A percentile compares a stretch with the other conserved stretches of the same genome.
These are phyloP conservation scores for Climacteris rufus DNA, from an alignment of 2,113 vertebrate species.

Conservation along the genomic window DNA sequence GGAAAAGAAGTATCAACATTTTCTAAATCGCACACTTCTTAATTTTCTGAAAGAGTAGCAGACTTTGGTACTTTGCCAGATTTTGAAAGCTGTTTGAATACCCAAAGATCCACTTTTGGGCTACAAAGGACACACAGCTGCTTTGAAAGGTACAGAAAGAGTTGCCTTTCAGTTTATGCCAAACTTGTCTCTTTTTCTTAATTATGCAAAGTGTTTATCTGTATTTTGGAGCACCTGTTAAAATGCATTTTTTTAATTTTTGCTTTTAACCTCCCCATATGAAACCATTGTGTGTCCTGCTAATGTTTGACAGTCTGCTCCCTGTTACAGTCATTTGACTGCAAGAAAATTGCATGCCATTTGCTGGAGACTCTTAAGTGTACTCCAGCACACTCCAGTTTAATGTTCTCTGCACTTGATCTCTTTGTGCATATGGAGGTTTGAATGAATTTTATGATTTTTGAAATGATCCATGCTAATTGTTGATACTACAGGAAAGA, in stretches of 20 bases:
- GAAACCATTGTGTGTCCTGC: neutral
- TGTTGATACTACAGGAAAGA: neutral
- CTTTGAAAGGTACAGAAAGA: neutral
- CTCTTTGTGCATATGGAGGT: neutral
- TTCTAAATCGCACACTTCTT: neutral
- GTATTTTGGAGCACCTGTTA: neutral
- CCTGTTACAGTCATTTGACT: neutral
- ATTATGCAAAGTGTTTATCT: fast-evolving
- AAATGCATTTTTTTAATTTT: neutral
- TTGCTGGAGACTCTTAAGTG: neutral
- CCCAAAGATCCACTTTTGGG: neutral
- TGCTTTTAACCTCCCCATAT: neutral
- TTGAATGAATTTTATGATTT: neutral
- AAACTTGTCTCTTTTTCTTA: neutral
- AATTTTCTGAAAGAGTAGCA: neutral
- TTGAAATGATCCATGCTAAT: neutral
- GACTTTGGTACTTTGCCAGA: neutral
- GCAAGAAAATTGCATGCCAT: neutral
- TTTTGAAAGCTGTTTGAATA: neutral
- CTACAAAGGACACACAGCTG: neutral
- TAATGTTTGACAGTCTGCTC: neutral
- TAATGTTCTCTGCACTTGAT: neutral
- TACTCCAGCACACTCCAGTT: neutral
- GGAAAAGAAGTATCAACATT: neutral
- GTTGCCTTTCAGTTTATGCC: neutral